A percentile compares a stretch with the other conserved stretches of the same genome.
Conservation (phyloP, 2,888 invertebrate genomes). For the Desoria tigrina region DNA sequence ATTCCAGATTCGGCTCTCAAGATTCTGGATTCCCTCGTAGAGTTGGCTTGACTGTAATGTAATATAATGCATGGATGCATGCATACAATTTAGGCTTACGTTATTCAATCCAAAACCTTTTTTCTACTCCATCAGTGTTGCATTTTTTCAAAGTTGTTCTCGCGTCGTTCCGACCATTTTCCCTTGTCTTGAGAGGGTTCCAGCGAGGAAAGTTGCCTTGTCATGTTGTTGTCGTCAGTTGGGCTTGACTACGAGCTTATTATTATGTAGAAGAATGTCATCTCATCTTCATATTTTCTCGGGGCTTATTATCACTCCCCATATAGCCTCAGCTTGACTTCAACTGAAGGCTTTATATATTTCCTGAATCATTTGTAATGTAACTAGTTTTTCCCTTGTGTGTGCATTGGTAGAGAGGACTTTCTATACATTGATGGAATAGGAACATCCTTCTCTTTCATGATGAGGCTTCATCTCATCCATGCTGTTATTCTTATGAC, state of each 20-base stretch:
- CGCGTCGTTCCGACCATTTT: neutral
- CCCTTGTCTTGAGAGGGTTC: neutral
- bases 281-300: slow-evolving; percentile 5
- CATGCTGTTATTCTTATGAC: too few species aligned
- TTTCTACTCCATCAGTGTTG: slow-evolving; percentile 9
- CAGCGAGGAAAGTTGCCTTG: neutral
- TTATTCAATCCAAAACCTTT: slow-evolving; percentile 1
- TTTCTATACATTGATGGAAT: too few species aligned
- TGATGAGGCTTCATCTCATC: too few species aligned
- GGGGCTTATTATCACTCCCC: neutral
- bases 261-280: slow-evolving; percentile 7
- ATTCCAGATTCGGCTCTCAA: too few species aligned
- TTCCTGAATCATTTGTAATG: slow-evolving; percentile 5
- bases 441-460: too few species aligned
- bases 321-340: neutral
- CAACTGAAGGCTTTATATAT: too few species aligned
- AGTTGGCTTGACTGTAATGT: too few species aligned
- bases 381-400: neutral
- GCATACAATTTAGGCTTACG: neutral
- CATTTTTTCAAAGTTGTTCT: neutral
- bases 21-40: too few species aligned
- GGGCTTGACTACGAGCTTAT: slow-evolving; percentile 7
- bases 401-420: too few species aligned
- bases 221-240: too few species aligned
- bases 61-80: too few species aligned